Evolutionary conservation across 2,888 invertebrate genomes (phyloP).

Genomic region (Smittia sp.): DNA sequence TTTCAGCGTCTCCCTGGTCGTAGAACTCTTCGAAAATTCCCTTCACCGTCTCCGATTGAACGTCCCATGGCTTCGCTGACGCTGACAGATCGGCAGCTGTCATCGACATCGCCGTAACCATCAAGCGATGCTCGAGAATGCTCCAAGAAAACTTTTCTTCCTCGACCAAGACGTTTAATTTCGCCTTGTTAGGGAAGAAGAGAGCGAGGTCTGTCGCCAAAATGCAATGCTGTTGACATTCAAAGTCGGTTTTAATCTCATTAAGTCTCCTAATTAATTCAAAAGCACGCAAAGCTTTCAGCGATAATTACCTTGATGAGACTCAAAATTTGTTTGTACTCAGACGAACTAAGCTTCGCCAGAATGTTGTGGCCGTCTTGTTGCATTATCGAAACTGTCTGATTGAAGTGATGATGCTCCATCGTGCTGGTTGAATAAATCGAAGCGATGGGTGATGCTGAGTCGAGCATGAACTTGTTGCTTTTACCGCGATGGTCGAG

Average conservation of each 20-base stretch:
- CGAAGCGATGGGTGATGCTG: constrained; percentile 75
- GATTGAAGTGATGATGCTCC: constrained; percentile 87
- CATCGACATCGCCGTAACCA: constrained; percentile 76
- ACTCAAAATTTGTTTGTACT: constrained; percentile 74
- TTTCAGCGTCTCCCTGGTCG: constrained; percentile 73
- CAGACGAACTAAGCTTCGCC: constrained; percentile 64
- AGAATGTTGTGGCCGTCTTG: constrained; percentile 87
- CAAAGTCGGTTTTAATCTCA: background rate
- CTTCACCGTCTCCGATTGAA: constrained; percentile 75
- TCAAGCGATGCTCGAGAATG: constrained; percentile 63
- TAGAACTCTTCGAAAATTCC: constrained; percentile 82
- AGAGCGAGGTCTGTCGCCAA: constrained; percentile 79
- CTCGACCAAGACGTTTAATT: constrained; percentile 58
- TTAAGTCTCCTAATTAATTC: background rate
- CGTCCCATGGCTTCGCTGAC: constrained; percentile 79
- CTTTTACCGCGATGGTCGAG: constrained; percentile 83
- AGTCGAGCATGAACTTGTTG: constrained; percentile 81
- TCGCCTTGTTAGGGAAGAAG: constrained; percentile 74
- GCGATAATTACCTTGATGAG: constrained; percentile 56
- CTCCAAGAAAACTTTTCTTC: constrained; percentile 64
- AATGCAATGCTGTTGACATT: constrained; percentile 73
- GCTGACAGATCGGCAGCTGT: constrained; percentile 81
- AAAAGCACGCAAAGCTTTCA: background rate
- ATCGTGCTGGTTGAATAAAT: constrained; percentile 83
- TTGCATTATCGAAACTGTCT: constrained; percentile 80